Conservation (phyloP, 2,113 vertebrate species). For the Serinus canaria region DNA sequence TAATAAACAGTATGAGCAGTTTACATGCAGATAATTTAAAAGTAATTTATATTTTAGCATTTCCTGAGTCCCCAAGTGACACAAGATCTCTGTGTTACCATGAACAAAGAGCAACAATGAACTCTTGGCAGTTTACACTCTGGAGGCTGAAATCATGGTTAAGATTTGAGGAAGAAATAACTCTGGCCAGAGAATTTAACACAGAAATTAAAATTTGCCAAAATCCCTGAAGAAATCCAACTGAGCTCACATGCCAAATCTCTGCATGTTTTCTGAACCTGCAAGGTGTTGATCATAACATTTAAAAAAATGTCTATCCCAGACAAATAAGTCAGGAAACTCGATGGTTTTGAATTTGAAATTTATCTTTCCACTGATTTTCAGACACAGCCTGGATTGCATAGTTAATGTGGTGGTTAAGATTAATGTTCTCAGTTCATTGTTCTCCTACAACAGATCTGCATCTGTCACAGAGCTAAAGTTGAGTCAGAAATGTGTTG, state of each 20-base stretch:
- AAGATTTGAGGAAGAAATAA: neutral
- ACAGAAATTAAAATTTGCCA: neutral
- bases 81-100: neutral
- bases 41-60: neutral
- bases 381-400: neutral
- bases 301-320: neutral
- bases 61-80: neutral
- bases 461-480: neutral
- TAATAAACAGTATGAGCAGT: conserved; percentile 15
- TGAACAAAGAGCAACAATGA: neutral
- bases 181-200: neutral
- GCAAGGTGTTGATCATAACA: neutral
- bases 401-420: neutral
- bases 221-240: neutral
- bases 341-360: neutral
- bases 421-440: neutral
- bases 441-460: neutral
- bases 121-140: neutral
- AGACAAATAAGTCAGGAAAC: neutral
- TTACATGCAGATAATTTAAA: conserved; percentile 4
- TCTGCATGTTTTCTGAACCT: neutral
- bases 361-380: neutral
- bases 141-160: neutral
- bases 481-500: neutral
- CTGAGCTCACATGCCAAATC: neutral